A percentile compares a stretch with the other conserved stretches of the same genome.
phyloP scores from a whole-genome alignment of 2,113 vertebrate species.

The Anolis sagrei region DNA sequence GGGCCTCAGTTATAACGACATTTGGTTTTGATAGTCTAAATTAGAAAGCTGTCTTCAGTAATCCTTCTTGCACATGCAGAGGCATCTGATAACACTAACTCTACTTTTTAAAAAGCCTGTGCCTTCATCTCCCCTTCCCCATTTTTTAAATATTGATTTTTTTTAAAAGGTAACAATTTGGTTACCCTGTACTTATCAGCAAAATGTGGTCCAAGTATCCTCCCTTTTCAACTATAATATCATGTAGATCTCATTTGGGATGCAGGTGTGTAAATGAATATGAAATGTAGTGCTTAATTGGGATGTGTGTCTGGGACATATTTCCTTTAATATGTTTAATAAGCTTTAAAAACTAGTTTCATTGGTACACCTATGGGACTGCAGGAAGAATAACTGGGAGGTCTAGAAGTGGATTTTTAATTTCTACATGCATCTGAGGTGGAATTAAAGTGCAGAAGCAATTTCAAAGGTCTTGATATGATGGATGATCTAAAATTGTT shows the following conservation, averaged over 20 bases:
- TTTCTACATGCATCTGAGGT: constrained; percentile 56
- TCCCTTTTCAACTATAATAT: constrained; percentile 28
- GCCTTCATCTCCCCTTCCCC: too few species aligned
- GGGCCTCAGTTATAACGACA: too few species aligned
- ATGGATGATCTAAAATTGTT: constrained; percentile 28
- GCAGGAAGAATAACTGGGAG: constrained; percentile 57
- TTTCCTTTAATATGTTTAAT: constrained; percentile 56
- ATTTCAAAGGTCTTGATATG: constrained; percentile 45
- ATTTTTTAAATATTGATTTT: constrained; percentile 6
- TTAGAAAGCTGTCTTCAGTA: too few species aligned
- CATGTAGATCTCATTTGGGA: constrained; percentile 27
- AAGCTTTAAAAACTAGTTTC: constrained; percentile 56
- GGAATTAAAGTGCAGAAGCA: constrained; percentile 57
- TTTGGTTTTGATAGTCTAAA: too few species aligned
- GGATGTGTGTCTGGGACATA: constrained; percentile 44
- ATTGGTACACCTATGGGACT: constrained; percentile 46
- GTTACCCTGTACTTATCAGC: not conserved
- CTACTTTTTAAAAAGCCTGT: not conserved
- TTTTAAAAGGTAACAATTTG: not conserved
- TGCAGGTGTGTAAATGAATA: constrained; percentile 54
- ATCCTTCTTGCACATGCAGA: too few species aligned
- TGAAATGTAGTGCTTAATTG: constrained; percentile 52
- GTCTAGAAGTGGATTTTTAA: constrained; percentile 60
- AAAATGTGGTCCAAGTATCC: not conserved
- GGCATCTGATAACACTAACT: too few species aligned